These are phyloP conservation scores for Otolemur garnettii DNA, from an alignment of 2,113 vertebrate species.

Conservation along the genomic window DNA sequence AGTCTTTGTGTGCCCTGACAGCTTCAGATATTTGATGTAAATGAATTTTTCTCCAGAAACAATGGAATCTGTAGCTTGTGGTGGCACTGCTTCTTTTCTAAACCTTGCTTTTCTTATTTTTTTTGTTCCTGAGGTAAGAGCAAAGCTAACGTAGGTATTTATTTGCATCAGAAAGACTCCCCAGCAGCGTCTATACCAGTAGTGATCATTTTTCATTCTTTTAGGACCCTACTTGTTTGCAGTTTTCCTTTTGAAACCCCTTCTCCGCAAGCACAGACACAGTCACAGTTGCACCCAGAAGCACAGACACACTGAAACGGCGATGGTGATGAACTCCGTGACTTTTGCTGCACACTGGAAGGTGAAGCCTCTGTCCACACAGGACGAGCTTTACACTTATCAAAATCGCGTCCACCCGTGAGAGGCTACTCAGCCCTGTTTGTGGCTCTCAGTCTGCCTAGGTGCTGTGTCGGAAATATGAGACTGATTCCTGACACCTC, in stretches of 20 bases:
- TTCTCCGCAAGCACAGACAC: slow-evolving; percentile 18
- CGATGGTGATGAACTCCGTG: neutral
- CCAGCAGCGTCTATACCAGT: slow-evolving; percentile 46
- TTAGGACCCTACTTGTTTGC: slow-evolving; percentile 65
- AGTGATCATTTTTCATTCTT: slow-evolving; percentile 73
- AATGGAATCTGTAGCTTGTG: slow-evolving; percentile 68
- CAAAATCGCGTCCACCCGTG: neutral
- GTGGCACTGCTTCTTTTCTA: slow-evolving; percentile 81
- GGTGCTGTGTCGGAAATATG: neutral
- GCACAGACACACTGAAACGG: neutral
- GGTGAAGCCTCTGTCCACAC: neutral
- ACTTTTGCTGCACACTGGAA: slow-evolving; percentile 33
- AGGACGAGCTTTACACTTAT: neutral
- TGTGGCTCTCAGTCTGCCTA: neutral
- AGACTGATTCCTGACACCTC: neutral
- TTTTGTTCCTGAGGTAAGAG: slow-evolving; percentile 77
- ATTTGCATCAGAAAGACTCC: slow-evolving; percentile 79
- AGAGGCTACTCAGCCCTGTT: slow-evolving; percentile 7
- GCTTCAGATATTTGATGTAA: slow-evolving; percentile 80
- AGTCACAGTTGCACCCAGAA: slow-evolving; percentile 15
- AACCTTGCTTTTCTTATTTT: slow-evolving; percentile 71
- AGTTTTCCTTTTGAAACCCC: slow-evolving; percentile 55
- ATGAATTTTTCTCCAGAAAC: slow-evolving; percentile 83
- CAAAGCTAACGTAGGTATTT: slow-evolving; percentile 69
- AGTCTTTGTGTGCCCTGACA: slow-evolving; percentile 77